Percentiles rank a stretch among this genome's conserved stretches.
phyloP scores from a whole-genome alignment of 1,140 invertebrate species.

The Macrosteles quadrilineatus region DNA sequence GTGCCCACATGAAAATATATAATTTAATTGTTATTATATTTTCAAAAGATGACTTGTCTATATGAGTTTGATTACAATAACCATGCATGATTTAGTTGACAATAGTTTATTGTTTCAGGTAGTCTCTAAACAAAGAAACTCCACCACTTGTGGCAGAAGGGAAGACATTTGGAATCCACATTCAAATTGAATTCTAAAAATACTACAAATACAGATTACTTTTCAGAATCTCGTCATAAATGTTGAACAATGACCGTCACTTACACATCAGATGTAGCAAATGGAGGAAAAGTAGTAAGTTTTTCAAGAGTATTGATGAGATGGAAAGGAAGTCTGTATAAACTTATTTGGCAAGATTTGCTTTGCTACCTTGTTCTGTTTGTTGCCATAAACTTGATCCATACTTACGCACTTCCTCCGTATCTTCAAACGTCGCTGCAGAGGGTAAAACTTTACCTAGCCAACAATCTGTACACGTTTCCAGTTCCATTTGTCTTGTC shows the following conservation, averaged over 20 bases:
- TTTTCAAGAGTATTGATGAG: slow-evolving; percentile 51
- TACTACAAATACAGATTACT: too few species aligned
- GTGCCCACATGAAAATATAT: too few species aligned
- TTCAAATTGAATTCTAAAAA: too few species aligned
- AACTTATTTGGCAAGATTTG: slow-evolving; percentile 55
- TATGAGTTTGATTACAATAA: too few species aligned
- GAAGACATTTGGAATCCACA: too few species aligned
- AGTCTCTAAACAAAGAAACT: too few species aligned
- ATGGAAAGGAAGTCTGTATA: slow-evolving; percentile 58
- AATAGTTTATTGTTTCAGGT: too few species aligned
- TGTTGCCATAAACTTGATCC: slow-evolving; percentile 49
- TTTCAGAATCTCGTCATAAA: too few species aligned
- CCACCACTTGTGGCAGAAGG: too few species aligned
- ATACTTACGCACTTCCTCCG: slow-evolving; percentile 49
- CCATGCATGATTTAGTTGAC: too few species aligned
- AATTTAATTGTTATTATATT: too few species aligned
- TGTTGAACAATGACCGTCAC: slow-evolving; percentile 50
- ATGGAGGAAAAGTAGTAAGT: slow-evolving; percentile 48
- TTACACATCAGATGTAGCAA: slow-evolving; percentile 52
- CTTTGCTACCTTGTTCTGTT: slow-evolving; percentile 50
- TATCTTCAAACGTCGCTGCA: slow-evolving; percentile 40
- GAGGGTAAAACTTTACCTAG: slow-evolving; percentile 37
- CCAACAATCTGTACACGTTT: slow-evolving; percentile 48
- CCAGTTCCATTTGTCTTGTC: slow-evolving; percentile 93
- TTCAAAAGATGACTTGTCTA: too few species aligned